Conservation (phyloP, 2,888 invertebrate species). For the Tillus elongatus region DNA sequence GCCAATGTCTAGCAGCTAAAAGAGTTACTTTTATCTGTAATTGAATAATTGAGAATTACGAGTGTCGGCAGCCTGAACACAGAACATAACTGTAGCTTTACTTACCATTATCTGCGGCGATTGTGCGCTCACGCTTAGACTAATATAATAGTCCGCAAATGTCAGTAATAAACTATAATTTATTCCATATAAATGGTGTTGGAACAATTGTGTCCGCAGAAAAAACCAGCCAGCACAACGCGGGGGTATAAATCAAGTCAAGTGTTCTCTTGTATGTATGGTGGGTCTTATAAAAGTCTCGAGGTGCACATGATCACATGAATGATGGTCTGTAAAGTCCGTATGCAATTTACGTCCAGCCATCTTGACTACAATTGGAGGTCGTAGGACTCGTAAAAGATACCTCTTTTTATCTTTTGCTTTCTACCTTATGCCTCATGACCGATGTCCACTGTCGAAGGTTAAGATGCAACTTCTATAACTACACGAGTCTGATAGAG, state of each 20-base stretch:
- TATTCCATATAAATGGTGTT: constrained; percentile 18
- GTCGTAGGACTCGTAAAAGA: constrained; percentile 6
- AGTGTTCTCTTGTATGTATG: constrained; percentile 22
- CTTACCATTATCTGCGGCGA: background rate
- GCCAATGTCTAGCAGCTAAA: no score
- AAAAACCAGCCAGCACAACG: no score
- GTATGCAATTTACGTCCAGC: constrained; percentile 21
- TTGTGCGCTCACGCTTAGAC: constrained; percentile 10
- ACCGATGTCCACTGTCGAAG: no score
- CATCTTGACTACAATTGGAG: constrained; percentile 12
- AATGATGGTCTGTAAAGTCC: constrained; percentile 20
- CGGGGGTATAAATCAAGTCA: constrained; percentile 22
- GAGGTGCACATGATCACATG: constrained; percentile 12
- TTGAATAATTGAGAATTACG: background rate
- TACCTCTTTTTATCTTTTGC: no score
- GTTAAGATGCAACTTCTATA: no score
- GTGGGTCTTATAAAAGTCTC: no score
- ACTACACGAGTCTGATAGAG: no score
- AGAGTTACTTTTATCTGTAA: no score
- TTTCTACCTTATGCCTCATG: no score
- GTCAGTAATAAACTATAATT: constrained; percentile 24
- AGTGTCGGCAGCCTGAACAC: no score
- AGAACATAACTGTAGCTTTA: no score
- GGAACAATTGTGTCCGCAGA: constrained; percentile 24
- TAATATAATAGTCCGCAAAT: constrained; percentile 23